Base-by-base conservation (phyloP, 2,797 vertebrate genomes). In the Chloroceryle amazona region DNA sequence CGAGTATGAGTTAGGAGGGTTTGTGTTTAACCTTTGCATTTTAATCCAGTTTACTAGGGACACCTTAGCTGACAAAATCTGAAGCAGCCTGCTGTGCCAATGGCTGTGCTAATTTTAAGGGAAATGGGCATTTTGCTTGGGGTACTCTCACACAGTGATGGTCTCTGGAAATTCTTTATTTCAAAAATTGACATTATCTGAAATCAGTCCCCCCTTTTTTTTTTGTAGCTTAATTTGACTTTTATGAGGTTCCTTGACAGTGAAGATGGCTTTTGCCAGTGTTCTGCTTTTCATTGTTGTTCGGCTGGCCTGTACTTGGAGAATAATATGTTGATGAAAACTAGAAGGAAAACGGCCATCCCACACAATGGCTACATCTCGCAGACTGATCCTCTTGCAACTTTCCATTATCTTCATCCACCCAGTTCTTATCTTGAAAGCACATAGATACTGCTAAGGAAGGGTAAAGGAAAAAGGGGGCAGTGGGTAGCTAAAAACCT, bases 291-390 rank as follows among this genome's bases (percentile, higher is more conserved):
- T 90, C 35, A n/a, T 28, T 88, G 84, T 41, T 89, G 14, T 78
- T 91, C 39, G 42, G 25, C 39, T 81, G 79, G n/a, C 65, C 71
- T 86, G 57, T 57, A 33, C 52, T 75, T 57, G 54, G 49, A 41
- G 70, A 90, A 49, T 82, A 94, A 87, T 6, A 70, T 15, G 12
- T 12, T 91, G 42, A 29, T 83, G 79, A 92, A 93, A 94, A 81
- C 9, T 20, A 37, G 47, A 71, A 78, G 74, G 81, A 74, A 86
- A 95, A 70, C 20, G 11, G 33, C 31, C 10, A 18, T 72, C 75
- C 79, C 29, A 67, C 47, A 78, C 52, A 86, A 41, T 51, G 26
- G 17, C 26, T 16, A 20, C 49, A 76, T 83, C 37, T 89, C 19
- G 4, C 54, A 51, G 41, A 28, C 57, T 37, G 52, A 75, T 61